A percentile compares a stretch with the other conserved stretches of the same genome.
Conservation (phyloP, 2,113 vertebrate genomes). For the Anthoscopus minutus region DNA sequence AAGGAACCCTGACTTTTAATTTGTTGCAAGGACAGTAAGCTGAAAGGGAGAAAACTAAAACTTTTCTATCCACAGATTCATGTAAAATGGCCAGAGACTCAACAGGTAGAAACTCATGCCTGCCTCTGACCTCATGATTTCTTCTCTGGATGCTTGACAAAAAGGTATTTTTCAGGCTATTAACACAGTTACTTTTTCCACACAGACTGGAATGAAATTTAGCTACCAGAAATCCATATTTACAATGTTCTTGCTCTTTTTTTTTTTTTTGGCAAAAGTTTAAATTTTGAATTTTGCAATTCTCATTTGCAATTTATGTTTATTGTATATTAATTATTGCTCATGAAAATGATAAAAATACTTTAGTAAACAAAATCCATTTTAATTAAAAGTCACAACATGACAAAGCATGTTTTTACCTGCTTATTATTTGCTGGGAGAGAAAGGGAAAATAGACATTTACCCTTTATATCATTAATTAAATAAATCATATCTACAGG, state of each 20-base stretch:
- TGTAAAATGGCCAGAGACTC: neutral
- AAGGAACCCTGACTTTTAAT: neutral
- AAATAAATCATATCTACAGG: neutral
- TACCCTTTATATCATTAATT: neutral
- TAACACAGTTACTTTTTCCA: neutral
- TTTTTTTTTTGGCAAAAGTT: neutral
- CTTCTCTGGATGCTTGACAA: neutral
- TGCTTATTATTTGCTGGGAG: neutral
- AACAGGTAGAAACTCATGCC: neutral
- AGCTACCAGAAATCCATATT: neutral
- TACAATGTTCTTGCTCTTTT: neutral
- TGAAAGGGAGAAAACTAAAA: neutral
- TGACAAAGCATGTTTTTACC: neutral
- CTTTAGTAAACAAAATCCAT: neutral
- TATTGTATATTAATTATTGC: neutral
- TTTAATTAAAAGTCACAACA: neutral
- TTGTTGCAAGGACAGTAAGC: neutral
- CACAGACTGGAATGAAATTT: neutral
- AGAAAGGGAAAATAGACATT: neutral
- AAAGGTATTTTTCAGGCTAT: neutral
- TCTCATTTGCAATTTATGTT: neutral
- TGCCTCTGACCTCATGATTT: neutral
- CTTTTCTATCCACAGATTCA: neutral
- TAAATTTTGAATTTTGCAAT: neutral
- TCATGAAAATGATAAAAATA: neutral